Base-by-base conservation (phyloP, 2,797 vertebrate genomes). In the Hyperoplus immaculatus region DNA sequence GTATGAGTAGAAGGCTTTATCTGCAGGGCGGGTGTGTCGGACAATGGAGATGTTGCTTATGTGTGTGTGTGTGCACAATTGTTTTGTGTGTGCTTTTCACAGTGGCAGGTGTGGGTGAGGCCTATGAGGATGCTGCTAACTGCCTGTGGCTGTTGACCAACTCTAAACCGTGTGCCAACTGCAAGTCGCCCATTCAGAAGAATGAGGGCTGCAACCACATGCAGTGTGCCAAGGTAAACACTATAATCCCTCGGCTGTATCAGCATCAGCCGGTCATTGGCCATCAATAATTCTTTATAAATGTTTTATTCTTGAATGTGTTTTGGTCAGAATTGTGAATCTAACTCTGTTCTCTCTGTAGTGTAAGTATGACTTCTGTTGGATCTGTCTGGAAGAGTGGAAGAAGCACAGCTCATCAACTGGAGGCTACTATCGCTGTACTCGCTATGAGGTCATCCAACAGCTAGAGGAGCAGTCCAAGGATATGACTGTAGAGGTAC, bases 361-460 rank as follows among this genome's bases (percentile, higher is more conserved):
- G 98, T 99, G 98, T 80, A 99, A 99, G 92, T 99, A 99, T 68
- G 98, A 99, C 88, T 99, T 99, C 85, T 99, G 98, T 91, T 99
- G 98, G 98, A 99, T 99, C 92, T 99, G 98, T 89, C 93, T 99
- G 91, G 98, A 99, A 94, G 98, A 99, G 84, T 99, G 98, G 98
- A 99, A 99, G 94, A 99, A 99, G 70, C 98, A 99, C 94, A 99
- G 98, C 93, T 99, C 98, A 50, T 99, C 98, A 45, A 99, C 98
- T 12, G 98, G 98, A 83, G 98, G 98, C 51, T 99, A 99, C 89
- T 99, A 99, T 86, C 96, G 98, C 85, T 99, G 98, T 73, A 99
- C 98, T 66, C 98, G 98, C 82, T 99, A 99, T 67, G 98, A 99
- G 91, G 96, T 99, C 83, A 99, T 99, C 86, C 97, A 98, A 54